phyloP scores from a whole-genome alignment of 2,888 invertebrate genomes.

The Acrobasis consociella region DNA sequence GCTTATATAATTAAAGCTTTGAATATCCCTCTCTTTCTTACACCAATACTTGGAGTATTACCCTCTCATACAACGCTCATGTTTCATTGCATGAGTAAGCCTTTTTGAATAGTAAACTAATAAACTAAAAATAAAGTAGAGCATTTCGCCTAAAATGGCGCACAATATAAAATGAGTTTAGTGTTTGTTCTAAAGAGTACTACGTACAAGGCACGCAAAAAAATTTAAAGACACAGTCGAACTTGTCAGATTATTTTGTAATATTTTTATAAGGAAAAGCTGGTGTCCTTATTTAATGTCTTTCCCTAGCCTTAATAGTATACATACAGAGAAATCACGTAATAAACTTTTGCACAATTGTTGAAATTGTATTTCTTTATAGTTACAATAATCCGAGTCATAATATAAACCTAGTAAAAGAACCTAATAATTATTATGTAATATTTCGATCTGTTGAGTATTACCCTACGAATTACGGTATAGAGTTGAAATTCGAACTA shows the following conservation, averaged over 20 bases:
- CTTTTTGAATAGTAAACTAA: too few relatives aligned
- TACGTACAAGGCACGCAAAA: conserved; percentile 58
- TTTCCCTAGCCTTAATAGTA: conserved; percentile 17
- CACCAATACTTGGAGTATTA: not conserved
- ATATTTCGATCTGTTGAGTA: conserved; percentile 8
- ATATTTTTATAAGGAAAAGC: conserved; percentile 7
- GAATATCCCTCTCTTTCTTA: not conserved
- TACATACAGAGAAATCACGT: conserved; percentile 11
- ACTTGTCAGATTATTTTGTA: conserved; percentile 18
- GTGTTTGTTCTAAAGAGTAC: conserved; percentile 21
- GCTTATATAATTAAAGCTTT: conserved; percentile 13
- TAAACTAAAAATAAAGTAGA: not conserved
- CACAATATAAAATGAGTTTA: conserved; percentile 16
- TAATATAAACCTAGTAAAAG: not conserved
- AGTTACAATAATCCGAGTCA: not conserved
- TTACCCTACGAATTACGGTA: conserved; percentile 13
- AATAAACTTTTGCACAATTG: conserved; percentile 11
- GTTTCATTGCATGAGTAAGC: not conserved
- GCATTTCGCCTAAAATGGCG: conserved; percentile 1
- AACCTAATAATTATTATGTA: not conserved
- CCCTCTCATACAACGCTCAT: conserved; percentile 7
- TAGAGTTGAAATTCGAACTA: conserved; percentile 22
- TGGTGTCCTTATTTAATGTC: not conserved
- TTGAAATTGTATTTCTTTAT: conserved; percentile 1
- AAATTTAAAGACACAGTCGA: conserved; percentile 39